These are phyloP conservation scores for Poecilia picta DNA, from an alignment of 2,797 vertebrate genomes.

Conservation along the genomic window DNA sequence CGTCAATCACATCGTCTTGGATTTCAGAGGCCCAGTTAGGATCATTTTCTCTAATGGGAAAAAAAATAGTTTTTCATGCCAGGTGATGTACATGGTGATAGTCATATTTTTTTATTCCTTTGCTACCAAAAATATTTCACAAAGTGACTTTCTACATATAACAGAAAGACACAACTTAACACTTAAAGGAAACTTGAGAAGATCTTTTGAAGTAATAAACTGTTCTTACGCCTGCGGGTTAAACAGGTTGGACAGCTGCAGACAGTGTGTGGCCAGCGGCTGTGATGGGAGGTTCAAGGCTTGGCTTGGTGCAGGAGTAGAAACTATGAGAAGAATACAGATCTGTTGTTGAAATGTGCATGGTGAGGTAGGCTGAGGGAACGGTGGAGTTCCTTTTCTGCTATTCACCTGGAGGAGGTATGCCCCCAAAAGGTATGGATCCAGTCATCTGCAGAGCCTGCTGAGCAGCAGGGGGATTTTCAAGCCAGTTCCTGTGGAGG, in stretches of 20 bases:
- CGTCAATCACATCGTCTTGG: slow-evolving; percentile 97
- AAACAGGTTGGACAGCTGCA: slow-evolving; percentile 99
- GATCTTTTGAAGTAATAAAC: background rate
- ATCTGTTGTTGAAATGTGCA: background rate
- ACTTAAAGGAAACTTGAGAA: background rate
- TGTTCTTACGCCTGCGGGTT: slow-evolving; percentile 98
- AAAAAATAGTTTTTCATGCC: background rate
- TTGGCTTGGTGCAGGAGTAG: slow-evolving; percentile 72
- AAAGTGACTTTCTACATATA: background rate
- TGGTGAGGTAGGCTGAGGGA: too few species aligned
- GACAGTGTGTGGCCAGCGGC: slow-evolving; percentile 96
- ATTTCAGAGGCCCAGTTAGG: slow-evolving; percentile 93
- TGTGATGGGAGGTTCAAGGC: slow-evolving; percentile 87
- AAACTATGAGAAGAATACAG: slow-evolving; percentile 58
- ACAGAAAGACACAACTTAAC: background rate
- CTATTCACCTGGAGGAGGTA: slow-evolving; percentile 80
- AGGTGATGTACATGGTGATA: background rate
- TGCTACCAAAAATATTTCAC: background rate
- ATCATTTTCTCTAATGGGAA: slow-evolving; percentile 78
- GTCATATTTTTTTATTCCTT: background rate
- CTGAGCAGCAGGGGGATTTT: slow-evolving; percentile 97
- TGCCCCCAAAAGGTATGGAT: slow-evolving; percentile 92
- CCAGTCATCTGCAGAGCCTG: slow-evolving; percentile 98
- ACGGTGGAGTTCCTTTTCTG: background rate
- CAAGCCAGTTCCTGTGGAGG: slow-evolving; percentile 89